Conservation (phyloP, 2,797 vertebrate genomes). For the Brachyrhaphis roseni region DNA sequence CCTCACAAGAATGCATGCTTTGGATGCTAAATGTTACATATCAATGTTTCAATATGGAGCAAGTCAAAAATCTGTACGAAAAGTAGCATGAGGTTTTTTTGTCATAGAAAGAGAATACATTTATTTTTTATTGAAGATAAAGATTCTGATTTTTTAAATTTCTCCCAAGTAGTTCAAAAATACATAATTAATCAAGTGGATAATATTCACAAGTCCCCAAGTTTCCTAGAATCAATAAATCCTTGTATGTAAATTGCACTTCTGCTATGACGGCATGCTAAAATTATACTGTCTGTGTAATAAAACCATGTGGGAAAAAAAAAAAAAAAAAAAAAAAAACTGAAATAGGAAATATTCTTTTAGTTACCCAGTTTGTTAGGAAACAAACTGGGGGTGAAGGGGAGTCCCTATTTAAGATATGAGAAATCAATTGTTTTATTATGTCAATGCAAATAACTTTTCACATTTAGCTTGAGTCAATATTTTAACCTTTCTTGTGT, state of each 20-base stretch:
- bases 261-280: neutral
- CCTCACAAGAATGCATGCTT: neutral
- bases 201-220: neutral
- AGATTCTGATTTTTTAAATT: neutral
- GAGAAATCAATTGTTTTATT: neutral
- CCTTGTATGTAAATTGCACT: neutral
- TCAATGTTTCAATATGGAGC: neutral
- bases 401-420: neutral
- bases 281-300: neutral
- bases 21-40: neutral
- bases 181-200: neutral
- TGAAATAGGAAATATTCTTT: neutral
- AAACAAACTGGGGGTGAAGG: neutral
- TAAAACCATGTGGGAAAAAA: neutral
- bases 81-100: neutral
- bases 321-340: neutral
- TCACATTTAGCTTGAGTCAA: neutral
- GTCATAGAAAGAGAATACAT: neutral
- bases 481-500: neutral
- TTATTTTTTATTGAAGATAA: neutral
- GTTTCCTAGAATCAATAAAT: neutral
- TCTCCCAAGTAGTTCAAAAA: neutral
- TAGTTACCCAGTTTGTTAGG: neutral
- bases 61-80: neutral
- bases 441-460: neutral